A percentile compares a stretch with the other conserved stretches of the same genome.
Evolutionary conservation across 2,888 invertebrate genomes (phyloP).

Genomic region (Drosophila neutralis): DNA sequence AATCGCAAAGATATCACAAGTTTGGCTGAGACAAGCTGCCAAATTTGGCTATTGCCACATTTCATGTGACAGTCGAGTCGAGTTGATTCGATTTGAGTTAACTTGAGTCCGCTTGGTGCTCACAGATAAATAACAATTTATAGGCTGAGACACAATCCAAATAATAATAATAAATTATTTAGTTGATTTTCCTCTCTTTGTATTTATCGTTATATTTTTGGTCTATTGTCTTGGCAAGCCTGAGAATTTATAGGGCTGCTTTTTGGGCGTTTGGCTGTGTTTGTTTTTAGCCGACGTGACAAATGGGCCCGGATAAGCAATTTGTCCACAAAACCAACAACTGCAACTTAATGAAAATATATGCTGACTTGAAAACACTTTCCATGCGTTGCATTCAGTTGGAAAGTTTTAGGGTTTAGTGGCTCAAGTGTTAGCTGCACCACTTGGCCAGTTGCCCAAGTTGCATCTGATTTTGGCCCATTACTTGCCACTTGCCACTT

Average conservation of each 20-base stretch:
- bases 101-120: neutral
- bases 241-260: constrained; percentile 48
- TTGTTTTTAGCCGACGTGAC: constrained; percentile 29
- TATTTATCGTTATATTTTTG: constrained; percentile 11
- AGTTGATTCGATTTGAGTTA: neutral
- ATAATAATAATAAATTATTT: constrained; percentile 67
- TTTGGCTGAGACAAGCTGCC: constrained; percentile 64
- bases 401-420: constrained; percentile 43
- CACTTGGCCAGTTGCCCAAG: constrained; percentile 38
- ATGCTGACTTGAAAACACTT: constrained; percentile 13
- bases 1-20: constrained; percentile 21
- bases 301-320: constrained; percentile 43
- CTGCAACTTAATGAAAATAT: constrained; percentile 5
- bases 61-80: constrained; percentile 39
- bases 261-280: constrained; percentile 14
- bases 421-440: constrained; percentile 41
- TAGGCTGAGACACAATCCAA: constrained; percentile 51
- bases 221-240: constrained; percentile 41
- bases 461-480: constrained; percentile 18
- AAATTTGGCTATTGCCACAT: constrained; percentile 64
- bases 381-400: constrained; percentile 14
- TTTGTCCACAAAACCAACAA: constrained; percentile 20
- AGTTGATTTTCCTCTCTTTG: constrained; percentile 16
- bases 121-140: constrained; percentile 59
- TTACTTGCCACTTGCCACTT: constrained; percentile 20